Evolutionary conservation across 2,113 vertebrate species (phyloP), one percentile per base, ranked within the genome.

Genomic region (Scalopus aquaticus): DNA sequence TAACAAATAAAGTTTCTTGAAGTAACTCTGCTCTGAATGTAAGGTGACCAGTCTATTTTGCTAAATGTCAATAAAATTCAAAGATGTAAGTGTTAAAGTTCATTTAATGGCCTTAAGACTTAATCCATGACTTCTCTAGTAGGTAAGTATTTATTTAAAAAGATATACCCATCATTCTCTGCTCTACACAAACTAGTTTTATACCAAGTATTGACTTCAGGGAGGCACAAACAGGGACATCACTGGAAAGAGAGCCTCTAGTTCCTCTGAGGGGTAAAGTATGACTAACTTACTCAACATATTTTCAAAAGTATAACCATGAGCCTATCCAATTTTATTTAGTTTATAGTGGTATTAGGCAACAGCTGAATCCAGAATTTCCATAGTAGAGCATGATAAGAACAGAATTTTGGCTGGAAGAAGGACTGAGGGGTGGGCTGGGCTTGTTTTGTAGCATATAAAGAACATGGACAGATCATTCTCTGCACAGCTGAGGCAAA

Each of bases 21-120:
- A 58, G 15, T 91, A 72, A 32, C 49, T 77, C 83, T 80, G 70
- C 65, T 88, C 37, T 85, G 67, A 51, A 49, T 7, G n/a, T 17
- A 30, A 46, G 20, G 30, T 37, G 4, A 54, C 64, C 6, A 56
- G 54, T 72, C n/a, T 80, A 37, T 65, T 83, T 95, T 54, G n/a
- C 49, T 90, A 69, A n/a, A 64, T 83, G 90, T 82, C 62, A 74
- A 51, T 85, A 39, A 39, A 85, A 77, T 80, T 67, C 74, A 88
- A 39, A 88, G 82, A 81, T 15, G 9, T 74, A 13, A 12, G 24
- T 46, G 22, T 90, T 65, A 70, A 84, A 88, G 35, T 19, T 26
- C 6, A 35, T 7, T 81, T 16, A 70, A 72, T 65, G n/a, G 35
- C 28, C 28, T 74, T 58, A 85, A 58, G 7, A 42, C 51, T n/a